Conservation (phyloP, 2,797 vertebrate species). For the Acanthornis magna region DNA sequence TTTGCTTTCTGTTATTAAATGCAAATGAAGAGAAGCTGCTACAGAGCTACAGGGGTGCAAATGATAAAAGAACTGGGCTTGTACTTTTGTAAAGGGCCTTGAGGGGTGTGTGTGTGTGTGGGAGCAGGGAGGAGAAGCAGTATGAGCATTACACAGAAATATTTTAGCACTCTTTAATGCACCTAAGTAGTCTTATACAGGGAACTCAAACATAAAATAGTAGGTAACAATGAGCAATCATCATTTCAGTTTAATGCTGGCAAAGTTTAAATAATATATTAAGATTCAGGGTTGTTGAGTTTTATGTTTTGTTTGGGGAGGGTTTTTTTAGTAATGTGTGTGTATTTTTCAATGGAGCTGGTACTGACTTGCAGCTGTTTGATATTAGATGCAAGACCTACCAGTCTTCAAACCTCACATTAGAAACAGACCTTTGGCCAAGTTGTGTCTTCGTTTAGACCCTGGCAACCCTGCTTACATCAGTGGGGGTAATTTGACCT, state of each 20-base stretch:
- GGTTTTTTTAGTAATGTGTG: background rate
- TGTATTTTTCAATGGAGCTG: constrained; percentile 1
- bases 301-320: background rate
- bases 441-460: constrained; percentile 63
- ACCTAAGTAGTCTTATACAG: background rate
- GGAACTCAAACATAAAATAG: background rate
- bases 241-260: background rate
- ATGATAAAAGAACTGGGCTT: background rate
- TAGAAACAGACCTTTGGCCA: constrained; percentile 69
- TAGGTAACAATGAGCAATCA: background rate
- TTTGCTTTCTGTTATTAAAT: background rate
- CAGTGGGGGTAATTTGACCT: constrained; percentile 51
- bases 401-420: constrained; percentile 61
- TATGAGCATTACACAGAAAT: background rate
- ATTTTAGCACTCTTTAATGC: background rate
- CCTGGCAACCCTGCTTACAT: constrained; percentile 48
- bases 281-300: background rate
- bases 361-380: constrained; percentile 63
- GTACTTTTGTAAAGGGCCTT: background rate
- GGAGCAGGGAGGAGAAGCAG: background rate
- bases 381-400: constrained; percentile 62
- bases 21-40: background rate
- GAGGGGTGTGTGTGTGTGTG: background rate
- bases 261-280: background rate
- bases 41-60: background rate